Conservation (phyloP, 2,797 vertebrate genomes). For the Anabas testudineus region DNA sequence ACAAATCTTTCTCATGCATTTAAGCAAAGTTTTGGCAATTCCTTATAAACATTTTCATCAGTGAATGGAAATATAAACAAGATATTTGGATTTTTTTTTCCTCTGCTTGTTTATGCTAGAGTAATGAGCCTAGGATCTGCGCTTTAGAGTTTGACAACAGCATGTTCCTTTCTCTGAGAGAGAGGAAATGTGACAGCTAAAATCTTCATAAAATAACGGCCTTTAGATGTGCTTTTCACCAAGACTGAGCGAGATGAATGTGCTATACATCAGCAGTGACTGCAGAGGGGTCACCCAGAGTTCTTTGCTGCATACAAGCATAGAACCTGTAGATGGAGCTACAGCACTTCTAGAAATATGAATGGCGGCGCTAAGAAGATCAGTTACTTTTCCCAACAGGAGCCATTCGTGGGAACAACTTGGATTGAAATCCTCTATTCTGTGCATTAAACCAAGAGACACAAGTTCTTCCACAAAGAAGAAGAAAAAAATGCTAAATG, state of each 20-base stretch:
- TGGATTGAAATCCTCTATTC: slow-evolving; percentile 77
- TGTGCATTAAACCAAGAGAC: slow-evolving; percentile 64
- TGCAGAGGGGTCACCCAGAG: slow-evolving; percentile 87
- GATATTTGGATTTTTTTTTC: slow-evolving; percentile 59
- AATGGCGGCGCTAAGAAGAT: slow-evolving; percentile 44
- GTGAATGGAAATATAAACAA: slow-evolving; percentile 75
- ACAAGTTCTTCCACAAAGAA: slow-evolving; percentile 51
- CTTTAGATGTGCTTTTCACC: slow-evolving; percentile 83
- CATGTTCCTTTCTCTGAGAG: slow-evolving; percentile 69
- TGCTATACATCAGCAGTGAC: slow-evolving; percentile 85
- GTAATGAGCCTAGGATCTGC: slow-evolving; percentile 84
- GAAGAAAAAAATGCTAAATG: slow-evolving; percentile 59
- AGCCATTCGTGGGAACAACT: slow-evolving; percentile 77
- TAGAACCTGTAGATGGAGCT: slow-evolving; percentile 85
- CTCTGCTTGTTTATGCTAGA: slow-evolving; percentile 82
- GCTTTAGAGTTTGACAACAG: slow-evolving; percentile 82
- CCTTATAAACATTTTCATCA: slow-evolving; percentile 78
- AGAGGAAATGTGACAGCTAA: slow-evolving; percentile 82
- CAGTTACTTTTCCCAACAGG: slow-evolving; percentile 72
- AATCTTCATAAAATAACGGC: slow-evolving; percentile 84
- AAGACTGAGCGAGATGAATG: slow-evolving; percentile 83
- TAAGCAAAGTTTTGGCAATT: slow-evolving; percentile 76
- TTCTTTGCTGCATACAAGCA: slow-evolving; percentile 77
- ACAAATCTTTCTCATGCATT: slow-evolving; percentile 60
- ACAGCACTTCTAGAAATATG: slow-evolving; percentile 76